phyloP scores from a whole-genome alignment of 2,888 invertebrate species.

The Pachycephus smyrnensis region DNA sequence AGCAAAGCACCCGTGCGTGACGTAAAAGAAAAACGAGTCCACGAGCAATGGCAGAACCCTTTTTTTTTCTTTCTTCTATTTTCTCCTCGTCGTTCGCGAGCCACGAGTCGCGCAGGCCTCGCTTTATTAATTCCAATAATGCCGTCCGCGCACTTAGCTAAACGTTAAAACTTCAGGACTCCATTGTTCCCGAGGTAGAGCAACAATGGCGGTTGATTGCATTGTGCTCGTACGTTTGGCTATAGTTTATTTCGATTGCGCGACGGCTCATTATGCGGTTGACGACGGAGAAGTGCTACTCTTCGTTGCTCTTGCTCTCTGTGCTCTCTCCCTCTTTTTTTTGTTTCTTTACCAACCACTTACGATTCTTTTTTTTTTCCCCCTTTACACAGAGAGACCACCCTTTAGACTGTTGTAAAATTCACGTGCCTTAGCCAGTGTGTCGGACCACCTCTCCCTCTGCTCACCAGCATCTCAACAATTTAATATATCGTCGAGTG shows the following conservation, averaged over 20 bases:
- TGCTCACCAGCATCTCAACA: not conserved
- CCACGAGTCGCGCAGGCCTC: not conserved
- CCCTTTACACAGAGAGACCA: not conserved
- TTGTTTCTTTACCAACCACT: no score
- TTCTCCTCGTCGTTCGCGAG: not conserved
- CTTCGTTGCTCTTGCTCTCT: not conserved
- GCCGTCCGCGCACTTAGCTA: constrained; percentile 38
- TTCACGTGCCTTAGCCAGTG: not conserved
- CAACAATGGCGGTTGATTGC: constrained; percentile 45
- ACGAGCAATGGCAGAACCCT: not conserved
- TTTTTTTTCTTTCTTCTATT: not conserved
- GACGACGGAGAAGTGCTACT: not conserved
- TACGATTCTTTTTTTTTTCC: not conserved
- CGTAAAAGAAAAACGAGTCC: not conserved
- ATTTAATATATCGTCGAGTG: not conserved
- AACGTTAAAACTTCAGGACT: constrained; percentile 29
- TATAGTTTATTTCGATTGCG: constrained; percentile 8
- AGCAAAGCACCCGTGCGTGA: not conserved
- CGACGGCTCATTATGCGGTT: not conserved
- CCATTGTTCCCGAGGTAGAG: constrained; percentile 28
- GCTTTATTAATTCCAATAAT: constrained; percentile 34
- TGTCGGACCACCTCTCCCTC: not conserved
- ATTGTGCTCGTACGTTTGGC: constrained; percentile 28
- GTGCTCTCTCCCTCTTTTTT: not conserved
- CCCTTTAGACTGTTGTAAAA: not conserved